A percentile compares a stretch with the other conserved stretches of the same genome.
Conservation (phyloP, 2,888 invertebrate species). For the Brachylomia viminalis region DNA sequence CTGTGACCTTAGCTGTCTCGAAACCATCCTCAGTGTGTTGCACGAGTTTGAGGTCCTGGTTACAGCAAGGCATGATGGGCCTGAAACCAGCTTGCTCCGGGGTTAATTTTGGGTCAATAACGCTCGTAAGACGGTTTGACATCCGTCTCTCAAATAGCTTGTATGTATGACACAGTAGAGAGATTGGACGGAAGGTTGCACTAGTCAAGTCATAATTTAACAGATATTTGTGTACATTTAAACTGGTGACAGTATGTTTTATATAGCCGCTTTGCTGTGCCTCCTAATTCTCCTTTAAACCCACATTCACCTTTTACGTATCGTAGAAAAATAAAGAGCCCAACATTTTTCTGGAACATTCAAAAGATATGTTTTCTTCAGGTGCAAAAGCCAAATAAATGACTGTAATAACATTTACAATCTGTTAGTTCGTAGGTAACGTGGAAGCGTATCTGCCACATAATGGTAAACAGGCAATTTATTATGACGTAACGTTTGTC, state of each 20-base stretch:
- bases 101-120: not conserved
- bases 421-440: slow-evolving; percentile 45
- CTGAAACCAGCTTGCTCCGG: not conserved
- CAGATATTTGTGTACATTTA: not conserved
- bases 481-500: slow-evolving; percentile 55
- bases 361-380: slow-evolving; percentile 14
- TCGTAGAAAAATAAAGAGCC: not conserved
- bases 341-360: not conserved
- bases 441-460: slow-evolving; percentile 40
- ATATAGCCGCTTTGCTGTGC: too few relatives aligned
- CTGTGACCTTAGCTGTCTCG: not conserved
- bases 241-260: too few relatives aligned
- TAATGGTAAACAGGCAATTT: slow-evolving; percentile 63
- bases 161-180: not conserved
- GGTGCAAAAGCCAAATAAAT: slow-evolving; percentile 46
- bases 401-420: slow-evolving; percentile 50
- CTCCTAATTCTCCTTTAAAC: not conserved
- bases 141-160: not conserved
- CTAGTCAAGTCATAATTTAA: not conserved
- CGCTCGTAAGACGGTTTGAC: not conserved
- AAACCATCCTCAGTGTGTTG: not conserved
- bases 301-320: not conserved
- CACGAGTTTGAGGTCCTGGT: not conserved
- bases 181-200: not conserved
- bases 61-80: not conserved